These are phyloP conservation scores for Chauna torquata DNA, from an alignment of 2,113 vertebrate genomes.

Conservation along the genomic window DNA sequence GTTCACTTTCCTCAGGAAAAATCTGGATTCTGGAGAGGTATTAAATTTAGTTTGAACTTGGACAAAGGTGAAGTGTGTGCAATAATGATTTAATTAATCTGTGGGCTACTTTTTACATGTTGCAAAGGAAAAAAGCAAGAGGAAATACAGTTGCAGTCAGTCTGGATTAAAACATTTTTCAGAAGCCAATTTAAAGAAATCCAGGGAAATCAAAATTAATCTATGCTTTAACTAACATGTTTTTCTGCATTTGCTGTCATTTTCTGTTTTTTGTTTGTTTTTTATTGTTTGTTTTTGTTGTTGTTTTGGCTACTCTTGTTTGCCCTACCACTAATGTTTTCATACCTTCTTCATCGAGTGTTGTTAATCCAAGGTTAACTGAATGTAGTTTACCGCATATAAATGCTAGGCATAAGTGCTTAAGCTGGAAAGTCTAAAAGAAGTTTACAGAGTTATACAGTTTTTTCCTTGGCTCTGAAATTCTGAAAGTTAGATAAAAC, in stretches of 20 bases:
- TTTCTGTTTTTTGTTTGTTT: neutral
- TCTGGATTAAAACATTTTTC: neutral
- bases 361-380: neutral
- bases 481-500: neutral
- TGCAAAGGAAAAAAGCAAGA: constrained; percentile 37
- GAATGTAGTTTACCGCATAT: neutral
- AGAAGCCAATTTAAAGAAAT: neutral
- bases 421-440: neutral
- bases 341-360: neutral
- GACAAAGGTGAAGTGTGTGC: neutral
- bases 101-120: neutral
- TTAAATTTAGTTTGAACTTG: neutral
- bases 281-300: neutral
- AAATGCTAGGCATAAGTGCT: neutral
- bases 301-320: neutral
- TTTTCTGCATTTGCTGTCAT: neutral
- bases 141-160: neutral
- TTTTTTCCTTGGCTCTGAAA: neutral
- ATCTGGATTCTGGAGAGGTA: neutral
- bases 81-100: neutral
- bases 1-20: neutral
- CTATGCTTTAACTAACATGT: neutral
- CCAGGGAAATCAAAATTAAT: neutral
- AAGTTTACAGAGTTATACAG: neutral
- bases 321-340: neutral